These are phyloP conservation scores for Garra rufa DNA, from an alignment of 2,113 vertebrate genomes.

Conservation along the genomic window DNA sequence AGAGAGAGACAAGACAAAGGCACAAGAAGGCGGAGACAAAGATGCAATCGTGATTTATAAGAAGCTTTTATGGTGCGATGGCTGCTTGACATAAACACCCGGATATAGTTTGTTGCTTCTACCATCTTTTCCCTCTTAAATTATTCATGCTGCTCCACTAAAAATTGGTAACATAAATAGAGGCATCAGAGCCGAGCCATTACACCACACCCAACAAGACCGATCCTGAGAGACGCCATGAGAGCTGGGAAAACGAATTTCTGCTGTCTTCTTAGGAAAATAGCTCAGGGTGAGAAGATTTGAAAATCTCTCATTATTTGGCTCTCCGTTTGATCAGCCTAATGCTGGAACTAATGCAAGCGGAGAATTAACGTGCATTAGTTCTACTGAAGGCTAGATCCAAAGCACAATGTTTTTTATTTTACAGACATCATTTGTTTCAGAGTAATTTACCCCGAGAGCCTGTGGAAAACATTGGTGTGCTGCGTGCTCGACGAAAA, in stretches of 20 bases:
- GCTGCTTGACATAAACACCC: slow-evolving; percentile 28
- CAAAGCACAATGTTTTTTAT: not conserved
- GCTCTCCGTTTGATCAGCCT: slow-evolving; percentile 23
- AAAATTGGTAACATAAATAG: slow-evolving; percentile 38
- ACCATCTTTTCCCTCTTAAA: slow-evolving; percentile 32
- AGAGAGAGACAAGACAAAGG: slow-evolving; percentile 56
- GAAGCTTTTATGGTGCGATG: slow-evolving; percentile 28
- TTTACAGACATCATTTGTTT: slow-evolving; percentile 30
- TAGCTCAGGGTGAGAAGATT: slow-evolving; percentile 11
- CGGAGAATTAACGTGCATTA: slow-evolving; percentile 2
- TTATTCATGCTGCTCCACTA: slow-evolving; percentile 22
- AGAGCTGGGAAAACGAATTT: not conserved
- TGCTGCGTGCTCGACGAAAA: not conserved
- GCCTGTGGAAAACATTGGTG: not conserved
- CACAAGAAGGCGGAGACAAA: slow-evolving; percentile 40
- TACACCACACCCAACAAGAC: slow-evolving; percentile 8
- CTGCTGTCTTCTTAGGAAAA: slow-evolving; percentile 13
- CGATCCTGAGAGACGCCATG: not conserved
- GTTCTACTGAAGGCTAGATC: slow-evolving; percentile 5
- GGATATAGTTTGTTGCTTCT: slow-evolving; percentile 19
- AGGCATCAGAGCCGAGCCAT: not conserved
- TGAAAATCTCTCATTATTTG: not conserved
- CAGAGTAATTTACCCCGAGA: slow-evolving; percentile 19
- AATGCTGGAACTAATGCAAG: slow-evolving; percentile 25
- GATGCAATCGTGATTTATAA: slow-evolving; percentile 41